phyloP scores from a whole-genome alignment of 2,888 invertebrate genomes.

The Tiliacea aurago region DNA sequence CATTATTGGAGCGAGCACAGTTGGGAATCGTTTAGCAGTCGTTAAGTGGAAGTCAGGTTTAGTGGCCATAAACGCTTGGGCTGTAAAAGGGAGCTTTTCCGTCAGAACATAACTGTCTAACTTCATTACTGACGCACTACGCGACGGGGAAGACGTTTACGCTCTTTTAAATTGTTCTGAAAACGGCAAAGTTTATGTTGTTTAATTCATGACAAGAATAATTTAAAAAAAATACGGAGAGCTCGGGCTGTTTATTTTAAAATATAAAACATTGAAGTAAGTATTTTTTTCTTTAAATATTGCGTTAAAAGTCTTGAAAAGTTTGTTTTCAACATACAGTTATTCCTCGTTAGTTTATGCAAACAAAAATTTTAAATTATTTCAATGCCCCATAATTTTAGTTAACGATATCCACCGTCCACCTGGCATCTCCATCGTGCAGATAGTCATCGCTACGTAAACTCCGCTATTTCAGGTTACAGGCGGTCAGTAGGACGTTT shows the following conservation, averaged over 20 bases:
- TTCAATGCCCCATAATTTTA: slow-evolving; percentile 11
- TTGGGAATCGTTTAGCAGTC: slow-evolving; percentile 77
- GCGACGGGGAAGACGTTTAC: slow-evolving; percentile 59
- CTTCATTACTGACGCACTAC: slow-evolving; percentile 78
- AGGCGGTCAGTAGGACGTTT: slow-evolving; percentile 74
- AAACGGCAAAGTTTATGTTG: slow-evolving; percentile 57
- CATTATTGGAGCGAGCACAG: slow-evolving; percentile 71
- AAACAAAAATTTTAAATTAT: background rate
- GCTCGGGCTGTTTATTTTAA: slow-evolving; percentile 1
- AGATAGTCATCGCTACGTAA: slow-evolving; percentile 62
- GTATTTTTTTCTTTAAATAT: background rate
- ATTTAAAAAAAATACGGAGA: slow-evolving; percentile 22
- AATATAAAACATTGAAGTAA: background rate
- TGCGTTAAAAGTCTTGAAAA: no score
- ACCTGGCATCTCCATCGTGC: slow-evolving; percentile 53
- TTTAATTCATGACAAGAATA: slow-evolving; percentile 35
- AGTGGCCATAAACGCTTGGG: slow-evolving; percentile 82
- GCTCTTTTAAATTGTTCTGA: slow-evolving; percentile 66
- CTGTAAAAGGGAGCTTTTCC: slow-evolving; percentile 76
- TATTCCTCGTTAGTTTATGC: background rate
- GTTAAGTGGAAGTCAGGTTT: slow-evolving; percentile 81
- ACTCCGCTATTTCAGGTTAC: slow-evolving; percentile 50
- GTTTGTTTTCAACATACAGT: background rate
- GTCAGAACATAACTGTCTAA: slow-evolving; percentile 79
- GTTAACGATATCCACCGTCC: slow-evolving; percentile 14